Evolutionary conservation across 2,797 vertebrate genomes (phyloP), one percentile per base, ranked within the genome.

Genomic region (Enteromius afrohamiltoni): DNA sequence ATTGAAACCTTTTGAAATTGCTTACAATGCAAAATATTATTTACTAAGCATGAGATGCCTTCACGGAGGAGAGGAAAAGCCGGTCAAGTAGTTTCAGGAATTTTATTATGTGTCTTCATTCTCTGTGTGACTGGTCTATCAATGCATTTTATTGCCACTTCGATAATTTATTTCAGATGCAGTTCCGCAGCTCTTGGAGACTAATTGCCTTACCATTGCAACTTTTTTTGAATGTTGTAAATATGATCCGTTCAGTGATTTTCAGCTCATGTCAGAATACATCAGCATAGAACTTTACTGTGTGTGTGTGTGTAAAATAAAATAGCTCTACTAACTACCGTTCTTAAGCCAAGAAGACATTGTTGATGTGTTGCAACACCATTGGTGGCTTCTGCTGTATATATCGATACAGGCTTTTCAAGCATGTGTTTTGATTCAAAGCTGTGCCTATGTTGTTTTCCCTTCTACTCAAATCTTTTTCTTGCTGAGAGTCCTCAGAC

Each of bases 131-230:
- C 82, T 88, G 85, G 85, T 89, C 80, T 90, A 84, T 87, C 78
- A 78, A 84, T 87, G 23, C 83, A 85, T 83, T 87, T 85, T 85
- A 80, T 86, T 78, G 92, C 86, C 86, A 89, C 84, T 90, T 91
- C 88, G 83, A 90, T 95, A 92, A 94, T 93, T 94, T 94, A 94
- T 95, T 94, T 93, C 87, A 90, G 91, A 91, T 88, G 84, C 91
- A 91, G 89, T 89, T 89, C 86, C 89, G 84, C 89, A 88, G 84
- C 91, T 91, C 90, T 87, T 87, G 89, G 82, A 90, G 89, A 92
- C 87, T 86, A 87, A 90, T 85, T 91, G 90, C 91, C 89, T 91
- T 82, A 75, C 83, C 65, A 81, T 81, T 87, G 90, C 88, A 80
- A 82, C 85, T 87, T 86, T 87, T 85, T 87, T 70, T 86, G 87